Evolutionary conservation across 1,140 invertebrate genomes (phyloP), one percentile per base, ranked within the genome.

Genomic region (Lanistes nyassanus): DNA sequence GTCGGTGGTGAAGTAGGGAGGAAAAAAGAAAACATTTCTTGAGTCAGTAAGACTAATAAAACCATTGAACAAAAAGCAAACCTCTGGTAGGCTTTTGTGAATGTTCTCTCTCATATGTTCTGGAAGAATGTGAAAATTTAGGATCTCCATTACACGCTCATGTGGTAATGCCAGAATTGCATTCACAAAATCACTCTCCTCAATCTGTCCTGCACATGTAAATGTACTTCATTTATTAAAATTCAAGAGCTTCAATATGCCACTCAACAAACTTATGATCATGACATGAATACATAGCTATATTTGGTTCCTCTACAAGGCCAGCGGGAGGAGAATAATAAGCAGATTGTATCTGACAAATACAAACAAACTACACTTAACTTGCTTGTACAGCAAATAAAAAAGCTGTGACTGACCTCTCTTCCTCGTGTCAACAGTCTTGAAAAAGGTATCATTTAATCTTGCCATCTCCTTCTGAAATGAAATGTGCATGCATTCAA

Each of bases 91-190:
- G 67, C 82, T 83, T 51, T 79, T 80, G 77, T 86, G 81, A 34
- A 85, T 80, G 64, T 79, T 77, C 65, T 85, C 80, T 64, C 82
- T 81, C 82, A 86, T 85, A 34, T 83, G 78, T 29, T 83, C 79
- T 36, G 83, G 83, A 21, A 86, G 76, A 26, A 86, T 84, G 47
- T 84, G 75, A 65, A 86, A 86, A 47, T 79, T 77, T 0, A 86
- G 73, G n/a, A 84, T 74, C 9, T 70, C 51, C 21, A 76, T 74
- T 29, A 83, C 67, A 21, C 60, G 68, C 0, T 79, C 74, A 34
- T 34, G 55, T 23, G 82, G 82, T 53, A 85, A 62, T 4, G 39
- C 76, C 76, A 76, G 70, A n/a, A 83, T 79, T 13, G 81, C 80
- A n/a, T 70, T 26, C 3, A 80, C 75, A 73, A 83, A 84, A 31